Percentiles rank a stretch among this genome's conserved stretches.
These are phyloP conservation scores for Bembecia ichneumoniformis DNA, from an alignment of 2,888 invertebrate genomes.

Conservation along the genomic window DNA sequence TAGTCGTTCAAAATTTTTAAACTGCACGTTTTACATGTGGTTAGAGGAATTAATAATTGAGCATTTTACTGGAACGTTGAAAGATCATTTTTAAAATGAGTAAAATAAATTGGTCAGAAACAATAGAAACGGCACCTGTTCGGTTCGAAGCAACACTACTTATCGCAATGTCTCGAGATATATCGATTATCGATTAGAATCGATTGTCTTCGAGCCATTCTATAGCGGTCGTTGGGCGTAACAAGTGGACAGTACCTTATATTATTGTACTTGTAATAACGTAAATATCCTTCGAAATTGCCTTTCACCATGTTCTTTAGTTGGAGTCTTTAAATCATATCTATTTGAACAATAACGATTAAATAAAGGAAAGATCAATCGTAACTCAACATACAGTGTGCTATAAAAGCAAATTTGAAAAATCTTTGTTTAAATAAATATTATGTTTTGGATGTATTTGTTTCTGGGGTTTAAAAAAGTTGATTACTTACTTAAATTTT, in stretches of 20 bases:
- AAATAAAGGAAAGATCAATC: not conserved
- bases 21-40: no score
- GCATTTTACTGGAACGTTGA: no score
- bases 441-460: no score
- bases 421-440: no score
- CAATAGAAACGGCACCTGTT: slow-evolving; percentile 22
- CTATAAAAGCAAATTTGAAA: no score
- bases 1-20: no score
- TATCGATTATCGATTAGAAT: slow-evolving; percentile 18
- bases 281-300: slow-evolving; percentile 3
- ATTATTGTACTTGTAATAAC: slow-evolving; percentile 4
- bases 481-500: no score
- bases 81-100: not conserved
- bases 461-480: no score
- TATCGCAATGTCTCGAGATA: slow-evolving; percentile 20
- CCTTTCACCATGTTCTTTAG: slow-evolving; percentile 4
- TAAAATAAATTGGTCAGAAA: not conserved
- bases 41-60: no score
- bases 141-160: slow-evolving; percentile 15
- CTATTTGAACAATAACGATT: not conserved
- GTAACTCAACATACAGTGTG: not conserved
- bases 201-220: slow-evolving; percentile 19
- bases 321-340: not conserved
- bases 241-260: slow-evolving; percentile 6
- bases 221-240: slow-evolving; percentile 1